A percentile compares a stretch with the other conserved stretches of the same genome.
These are phyloP conservation scores for Spodoptera littoralis DNA, from an alignment of 2,888 invertebrate genomes.

Conservation along the genomic window DNA sequence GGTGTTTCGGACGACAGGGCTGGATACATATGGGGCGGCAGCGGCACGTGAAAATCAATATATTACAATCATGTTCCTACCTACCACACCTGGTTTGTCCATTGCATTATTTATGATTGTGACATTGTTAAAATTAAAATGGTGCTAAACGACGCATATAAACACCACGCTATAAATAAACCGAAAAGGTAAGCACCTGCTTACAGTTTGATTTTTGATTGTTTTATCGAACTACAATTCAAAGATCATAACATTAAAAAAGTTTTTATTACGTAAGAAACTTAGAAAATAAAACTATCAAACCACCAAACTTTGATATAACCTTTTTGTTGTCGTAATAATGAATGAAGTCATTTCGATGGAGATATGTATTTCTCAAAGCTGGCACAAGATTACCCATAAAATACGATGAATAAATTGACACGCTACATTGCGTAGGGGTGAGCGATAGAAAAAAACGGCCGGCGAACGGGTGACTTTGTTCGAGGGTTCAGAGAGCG, in stretches of 20 bases:
- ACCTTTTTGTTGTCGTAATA: slow-evolving; percentile 21
- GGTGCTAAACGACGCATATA: background rate
- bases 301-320: background rate
- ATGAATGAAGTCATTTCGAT: slow-evolving; percentile 36
- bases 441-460: slow-evolving; percentile 41
- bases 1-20: slow-evolving; percentile 46
- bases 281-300: too few species aligned
- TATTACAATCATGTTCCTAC: slow-evolving; percentile 30
- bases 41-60: slow-evolving; percentile 65
- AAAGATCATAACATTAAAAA: background rate
- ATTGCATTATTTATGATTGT: slow-evolving; percentile 16
- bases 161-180: too few species aligned
- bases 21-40: slow-evolving; percentile 38
- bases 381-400: slow-evolving; percentile 41
- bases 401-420: slow-evolving; percentile 50
- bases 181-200: too few species aligned
- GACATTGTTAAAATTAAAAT: slow-evolving; percentile 7
- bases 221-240: too few species aligned
- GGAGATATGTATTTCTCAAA: slow-evolving; percentile 32
- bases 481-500: slow-evolving; percentile 11
- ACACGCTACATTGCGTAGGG: slow-evolving; percentile 45
- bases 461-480: slow-evolving; percentile 15
- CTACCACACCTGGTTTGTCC: slow-evolving; percentile 21
- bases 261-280: background rate
- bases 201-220: too few species aligned